Evolutionary conservation across 2,888 invertebrate genomes (phyloP), one percentile per base, ranked within the genome.

Genomic region (Melikaiella ostensackeni): DNA sequence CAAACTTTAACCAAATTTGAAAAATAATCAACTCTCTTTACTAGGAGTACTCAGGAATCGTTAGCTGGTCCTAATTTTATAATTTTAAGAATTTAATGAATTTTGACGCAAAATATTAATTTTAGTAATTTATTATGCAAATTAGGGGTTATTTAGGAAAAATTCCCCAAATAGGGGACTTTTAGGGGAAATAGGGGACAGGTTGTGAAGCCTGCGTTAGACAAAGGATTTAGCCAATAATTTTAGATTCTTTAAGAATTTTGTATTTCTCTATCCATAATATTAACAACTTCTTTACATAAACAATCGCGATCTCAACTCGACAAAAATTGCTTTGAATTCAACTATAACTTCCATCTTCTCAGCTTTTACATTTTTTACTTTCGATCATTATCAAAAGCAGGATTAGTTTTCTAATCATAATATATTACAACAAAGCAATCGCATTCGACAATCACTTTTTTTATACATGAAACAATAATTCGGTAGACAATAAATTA

Each of bases 401-500:
- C 24, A 5, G 9, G 13, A 13, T 24, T 59, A 11, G 16, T 27
- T 59, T 59, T 13, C 6, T 59, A 24, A 13, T 42, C 13, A 27
- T 66, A 66, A 66, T 42, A 42, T 46, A 66, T 46, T 24, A 50
- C 38, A 38, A 66, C 30, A 30, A 5, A 50, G 30, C 30, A 70
- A 50, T 70, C 30, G 50, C n/a, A 30, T 30, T 50, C 30, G 16
- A 27, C n/a, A 50, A 70, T 70, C n/a, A 70, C 70, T 59, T 59
- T 1, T 59, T 59, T 6, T 59, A 27, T 59, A 59, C 6, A 59
- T 24, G 24, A 6, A 16, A 59, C 13, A 50, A 30, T 70, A 42
- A 27, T 16, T 70, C 30, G 70, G 19, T 50, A 27, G 46, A 50
- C 46, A 70, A 70, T 70, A 70, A 70, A 70, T 70, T 70, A 70